A percentile compares a stretch with the other conserved stretches of the same genome.
Evolutionary conservation across 1,140 invertebrate genomes (phyloP).

Genomic region (Drosophila mauritiana): DNA sequence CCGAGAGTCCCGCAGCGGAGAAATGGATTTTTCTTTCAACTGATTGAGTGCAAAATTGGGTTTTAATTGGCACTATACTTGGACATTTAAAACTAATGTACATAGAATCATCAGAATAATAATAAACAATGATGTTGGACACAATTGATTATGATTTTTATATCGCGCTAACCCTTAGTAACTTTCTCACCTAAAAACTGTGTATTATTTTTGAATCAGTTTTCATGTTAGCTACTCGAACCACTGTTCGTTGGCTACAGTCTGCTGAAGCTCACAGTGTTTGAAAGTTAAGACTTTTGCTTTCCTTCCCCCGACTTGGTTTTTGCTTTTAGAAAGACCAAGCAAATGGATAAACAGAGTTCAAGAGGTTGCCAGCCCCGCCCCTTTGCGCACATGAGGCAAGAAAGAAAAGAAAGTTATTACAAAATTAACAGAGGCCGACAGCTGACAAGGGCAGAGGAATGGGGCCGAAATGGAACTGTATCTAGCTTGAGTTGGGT

Average conservation of each 20-base stretch:
- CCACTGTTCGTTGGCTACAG: conserved; percentile 63
- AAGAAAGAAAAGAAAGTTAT: conserved; percentile 83
- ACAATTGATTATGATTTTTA: no score
- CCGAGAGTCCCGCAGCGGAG: neutral
- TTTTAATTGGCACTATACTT: no score
- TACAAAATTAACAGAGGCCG: conserved; percentile 72
- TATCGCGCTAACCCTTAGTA: no score
- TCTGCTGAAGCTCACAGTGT: conserved; percentile 39
- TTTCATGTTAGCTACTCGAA: neutral
- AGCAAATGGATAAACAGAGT: conserved; percentile 74
- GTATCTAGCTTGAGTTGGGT: conserved; percentile 19
- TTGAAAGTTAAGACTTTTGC: conserved; percentile 79
- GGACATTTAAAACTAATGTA: no score
- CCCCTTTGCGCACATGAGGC: conserved; percentile 49
- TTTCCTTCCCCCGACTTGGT: conserved; percentile 46
- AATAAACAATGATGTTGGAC: no score
- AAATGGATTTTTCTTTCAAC: neutral
- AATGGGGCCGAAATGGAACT: conserved; percentile 4
- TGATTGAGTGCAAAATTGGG: neutral
- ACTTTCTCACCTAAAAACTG: neutral
- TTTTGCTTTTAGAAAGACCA: conserved; percentile 74
- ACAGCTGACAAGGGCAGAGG: conserved; percentile 61
- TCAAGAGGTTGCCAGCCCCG: conserved; percentile 67
- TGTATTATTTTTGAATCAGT: neutral
- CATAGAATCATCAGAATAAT: no score